Evolutionary conservation across 30 jellyfish, hydroid and myxozoan species (phyloP), one percentile per base, ranked within the genome.

Genomic region (Hydractinia symbiolongicarpus): DNA sequence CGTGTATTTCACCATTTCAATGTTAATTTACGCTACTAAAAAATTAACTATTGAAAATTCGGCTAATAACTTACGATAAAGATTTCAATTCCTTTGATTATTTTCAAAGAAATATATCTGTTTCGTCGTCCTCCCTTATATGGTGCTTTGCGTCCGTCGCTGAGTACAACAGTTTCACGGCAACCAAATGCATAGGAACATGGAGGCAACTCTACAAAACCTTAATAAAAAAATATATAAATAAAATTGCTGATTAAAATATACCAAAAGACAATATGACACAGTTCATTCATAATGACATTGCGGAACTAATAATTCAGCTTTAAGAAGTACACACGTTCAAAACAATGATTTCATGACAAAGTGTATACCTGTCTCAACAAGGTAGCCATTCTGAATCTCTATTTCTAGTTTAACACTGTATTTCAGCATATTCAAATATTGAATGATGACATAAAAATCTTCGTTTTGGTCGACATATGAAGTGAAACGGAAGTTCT

Each of bases 181-280:
- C 97, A 90, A n/a, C 86, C 90, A 66, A 82, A 90, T 10, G 74
- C 84, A 56, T 85, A 86, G 15, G 87, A 80, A 82, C 97, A 90
- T 17, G 75, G 83, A 14, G 93, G 66, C 61, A 79, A 68, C 67
- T 60, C 54, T 9, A 79, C 71, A 68, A 14, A 20, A 79, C 87
- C 87, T 79, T 61, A 4, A 66, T 61, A 50, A n/a, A n/a, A n/a
- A n/a, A n/a, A 76, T 50, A 51, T 50, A 76, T 8, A 9, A 51
- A 6, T 30, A 30, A 30, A 30, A 30, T 30, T 30, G 44, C 2
- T 30, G 44, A 30, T 30, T 30, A 30, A 30, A 30, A 30, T 30
- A 30, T 30, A 30, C 44, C 44, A 30, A 30, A 30, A 30, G 44
- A 30, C 44, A 30, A 30, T 30, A 30, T 30, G 44, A 30, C 2